Evolutionary conservation across 2,797 vertebrate species (phyloP).

Genomic region (Picus viridis): DNA sequence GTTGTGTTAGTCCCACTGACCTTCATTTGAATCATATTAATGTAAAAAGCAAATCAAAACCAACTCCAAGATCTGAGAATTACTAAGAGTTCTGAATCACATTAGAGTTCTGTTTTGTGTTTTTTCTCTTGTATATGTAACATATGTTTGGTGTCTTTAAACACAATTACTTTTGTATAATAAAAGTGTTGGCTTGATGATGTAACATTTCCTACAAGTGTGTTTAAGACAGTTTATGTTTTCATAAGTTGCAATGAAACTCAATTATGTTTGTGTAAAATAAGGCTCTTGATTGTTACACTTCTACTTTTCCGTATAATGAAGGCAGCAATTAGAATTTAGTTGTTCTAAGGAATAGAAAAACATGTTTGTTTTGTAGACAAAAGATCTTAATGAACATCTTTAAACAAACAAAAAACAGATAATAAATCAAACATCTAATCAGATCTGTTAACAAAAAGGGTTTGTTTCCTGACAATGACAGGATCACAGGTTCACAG

Average conservation of each 20-base stretch:
- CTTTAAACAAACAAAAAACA: slow-evolving; percentile 35
- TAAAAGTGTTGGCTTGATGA: slow-evolving; percentile 83
- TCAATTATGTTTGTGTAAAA: slow-evolving; percentile 85
- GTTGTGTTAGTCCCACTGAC: not conserved
- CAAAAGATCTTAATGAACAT: slow-evolving; percentile 81
- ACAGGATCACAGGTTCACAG: too few species aligned
- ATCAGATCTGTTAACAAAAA: slow-evolving; percentile 79
- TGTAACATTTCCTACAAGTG: slow-evolving; percentile 81
- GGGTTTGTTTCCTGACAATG: slow-evolving; percentile 58
- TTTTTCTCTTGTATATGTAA: slow-evolving; percentile 68
- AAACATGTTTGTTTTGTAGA: slow-evolving; percentile 81
- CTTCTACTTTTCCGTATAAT: slow-evolving; percentile 82
- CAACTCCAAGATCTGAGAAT: slow-evolving; percentile 31
- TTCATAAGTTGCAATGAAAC: slow-evolving; percentile 84
- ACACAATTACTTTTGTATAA: slow-evolving; percentile 84
- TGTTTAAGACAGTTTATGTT: slow-evolving; percentile 84
- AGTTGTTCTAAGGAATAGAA: slow-evolving; percentile 79
- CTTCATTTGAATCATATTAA: not conserved
- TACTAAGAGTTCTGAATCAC: slow-evolving; percentile 55
- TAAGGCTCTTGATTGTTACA: slow-evolving; percentile 85
- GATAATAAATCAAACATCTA: slow-evolving; percentile 81
- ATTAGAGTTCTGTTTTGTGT: slow-evolving; percentile 39
- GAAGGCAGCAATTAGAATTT: slow-evolving; percentile 84
- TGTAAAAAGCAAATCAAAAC: not conserved
- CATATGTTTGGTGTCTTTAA: slow-evolving; percentile 82